These are phyloP conservation scores for Anolis apletophallus DNA, from an alignment of 2,797 vertebrate species.

Conservation along the genomic window DNA sequence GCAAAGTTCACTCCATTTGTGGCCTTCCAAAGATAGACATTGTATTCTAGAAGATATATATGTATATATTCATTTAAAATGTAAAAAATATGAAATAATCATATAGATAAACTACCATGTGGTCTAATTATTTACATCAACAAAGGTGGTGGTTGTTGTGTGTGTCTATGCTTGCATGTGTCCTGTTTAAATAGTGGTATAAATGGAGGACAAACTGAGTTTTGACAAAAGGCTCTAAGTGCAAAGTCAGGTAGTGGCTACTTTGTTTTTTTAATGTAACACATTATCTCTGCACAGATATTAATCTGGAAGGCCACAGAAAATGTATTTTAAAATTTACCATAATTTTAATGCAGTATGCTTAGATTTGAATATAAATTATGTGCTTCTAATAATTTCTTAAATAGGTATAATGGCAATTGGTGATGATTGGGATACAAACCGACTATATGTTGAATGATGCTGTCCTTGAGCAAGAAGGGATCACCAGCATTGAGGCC, in stretches of 20 bases:
- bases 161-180: background rate
- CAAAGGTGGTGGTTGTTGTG: background rate
- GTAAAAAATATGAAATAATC: constrained; percentile 54
- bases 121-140: constrained; percentile 32
- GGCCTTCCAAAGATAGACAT: constrained; percentile 69
- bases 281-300: constrained; percentile 32
- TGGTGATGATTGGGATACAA: no score
- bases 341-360: constrained; percentile 2
- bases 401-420: fast-evolving
- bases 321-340: constrained; percentile 1
- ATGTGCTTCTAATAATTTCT: background rate
- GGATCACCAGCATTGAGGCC: no score
- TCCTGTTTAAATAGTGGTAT: constrained; percentile 27
- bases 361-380: constrained; percentile 9
- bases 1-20: constrained; percentile 68
- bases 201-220: constrained; percentile 22
- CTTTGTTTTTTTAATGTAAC: constrained; percentile 21
- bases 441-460: no score
- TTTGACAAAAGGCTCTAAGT: constrained; percentile 42
- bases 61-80: constrained; percentile 63
- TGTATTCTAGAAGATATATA: constrained; percentile 59
- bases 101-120: constrained; percentile 1
- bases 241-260: constrained; percentile 14
- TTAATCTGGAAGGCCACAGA: background rate
- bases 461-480: no score